Evolutionary conservation across 2,113 vertebrate species (phyloP).

Genomic region (Tachysurus vachellii): DNA sequence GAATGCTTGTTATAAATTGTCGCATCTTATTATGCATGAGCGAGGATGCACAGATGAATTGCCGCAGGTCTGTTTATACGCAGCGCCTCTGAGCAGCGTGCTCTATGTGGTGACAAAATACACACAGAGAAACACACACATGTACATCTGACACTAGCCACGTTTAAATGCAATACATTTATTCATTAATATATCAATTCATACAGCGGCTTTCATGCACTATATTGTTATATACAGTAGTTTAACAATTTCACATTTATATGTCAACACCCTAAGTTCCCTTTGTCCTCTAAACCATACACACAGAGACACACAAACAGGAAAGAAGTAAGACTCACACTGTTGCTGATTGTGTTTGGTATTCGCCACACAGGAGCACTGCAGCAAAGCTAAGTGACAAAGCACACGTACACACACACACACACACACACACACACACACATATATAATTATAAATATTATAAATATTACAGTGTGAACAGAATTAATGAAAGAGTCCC

Average conservation of each 20-base stretch:
- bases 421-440: neutral
- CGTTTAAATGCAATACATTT: neutral
- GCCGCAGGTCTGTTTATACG: conserved; percentile 13
- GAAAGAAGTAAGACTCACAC: conserved; percentile 32
- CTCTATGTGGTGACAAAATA: neutral
- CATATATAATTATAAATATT: neutral
- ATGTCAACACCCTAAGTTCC: neutral
- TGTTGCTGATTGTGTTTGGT: conserved; percentile 47
- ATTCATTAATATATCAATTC: neutral
- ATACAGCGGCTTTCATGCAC: neutral
- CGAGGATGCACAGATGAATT: conserved; percentile 5
- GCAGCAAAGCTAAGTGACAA: conserved; percentile 44
- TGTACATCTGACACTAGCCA: neutral
- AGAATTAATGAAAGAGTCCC: neutral
- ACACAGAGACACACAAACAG: conserved; percentile 23
- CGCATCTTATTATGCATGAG: conserved; percentile 30
- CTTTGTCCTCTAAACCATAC: neutral
- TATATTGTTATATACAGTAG: neutral
- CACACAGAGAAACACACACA: neutral
- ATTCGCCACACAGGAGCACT: conserved; percentile 55
- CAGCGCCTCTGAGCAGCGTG: neutral
- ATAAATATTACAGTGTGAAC: neutral
- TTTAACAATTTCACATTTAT: neutral
- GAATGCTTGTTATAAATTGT: conserved; percentile 28
- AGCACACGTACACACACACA: neutral